Evolutionary conservation across 2,797 vertebrate genomes (phyloP).

Genomic region (Pitangus sulphuratus): DNA sequence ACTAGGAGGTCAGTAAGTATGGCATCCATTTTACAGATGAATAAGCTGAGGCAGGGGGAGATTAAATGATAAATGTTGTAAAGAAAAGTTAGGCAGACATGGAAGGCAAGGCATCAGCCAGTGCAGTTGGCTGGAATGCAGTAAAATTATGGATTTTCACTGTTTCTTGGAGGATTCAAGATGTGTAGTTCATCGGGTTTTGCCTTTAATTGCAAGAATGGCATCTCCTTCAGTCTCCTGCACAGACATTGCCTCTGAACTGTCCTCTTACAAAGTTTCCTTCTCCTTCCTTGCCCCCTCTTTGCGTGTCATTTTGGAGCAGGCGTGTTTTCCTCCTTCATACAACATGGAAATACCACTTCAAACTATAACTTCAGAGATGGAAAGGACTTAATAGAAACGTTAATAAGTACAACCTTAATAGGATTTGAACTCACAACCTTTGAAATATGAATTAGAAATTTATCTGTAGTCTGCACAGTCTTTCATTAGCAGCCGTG

Average conservation of each 20-base stretch:
- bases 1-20: not conserved
- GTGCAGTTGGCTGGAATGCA: not conserved
- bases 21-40: slow-evolving; percentile 24
- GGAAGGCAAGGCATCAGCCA: not conserved
- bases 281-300: not conserved
- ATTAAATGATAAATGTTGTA: not conserved
- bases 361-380: slow-evolving; percentile 36
- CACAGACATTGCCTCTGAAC: not conserved
- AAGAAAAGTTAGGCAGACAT: not conserved
- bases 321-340: not conserved
- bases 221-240: not conserved
- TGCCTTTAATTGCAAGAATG: not conserved
- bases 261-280: not conserved
- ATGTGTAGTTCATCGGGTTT: not conserved
- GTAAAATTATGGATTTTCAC: not conserved
- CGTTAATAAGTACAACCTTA: slow-evolving; percentile 70
- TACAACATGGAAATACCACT: slow-evolving; percentile 13
- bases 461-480: slow-evolving; percentile 57
- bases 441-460: slow-evolving; percentile 74
- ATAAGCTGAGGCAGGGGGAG: not conserved
- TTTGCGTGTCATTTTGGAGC: not conserved
- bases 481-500: slow-evolving; percentile 70
- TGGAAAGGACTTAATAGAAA: slow-evolving; percentile 69
- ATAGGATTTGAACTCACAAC: slow-evolving; percentile 71
- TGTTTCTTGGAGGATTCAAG: not conserved